Evolutionary conservation across 2,888 invertebrate species (phyloP).

Genomic region (Dynastes hyllus): DNA sequence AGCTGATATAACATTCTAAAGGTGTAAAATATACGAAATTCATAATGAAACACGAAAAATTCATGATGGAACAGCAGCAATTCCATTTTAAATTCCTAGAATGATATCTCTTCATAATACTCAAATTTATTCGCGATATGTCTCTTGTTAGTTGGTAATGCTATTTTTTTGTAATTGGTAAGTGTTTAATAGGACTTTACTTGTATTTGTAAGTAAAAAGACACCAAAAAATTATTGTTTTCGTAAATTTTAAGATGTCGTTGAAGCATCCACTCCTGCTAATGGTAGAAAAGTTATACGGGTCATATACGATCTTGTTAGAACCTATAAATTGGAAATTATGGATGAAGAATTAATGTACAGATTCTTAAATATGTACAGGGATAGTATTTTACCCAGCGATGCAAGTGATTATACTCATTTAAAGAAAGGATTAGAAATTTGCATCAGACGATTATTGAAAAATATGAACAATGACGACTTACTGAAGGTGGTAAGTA

Average conservation of each 20-base stretch:
- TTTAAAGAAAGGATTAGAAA: slow-evolving; percentile 73
- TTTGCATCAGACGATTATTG: slow-evolving; percentile 74
- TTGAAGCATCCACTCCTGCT: slow-evolving; percentile 62
- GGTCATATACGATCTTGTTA: slow-evolving; percentile 73
- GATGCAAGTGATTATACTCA: slow-evolving; percentile 63
- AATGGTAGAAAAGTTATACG: slow-evolving; percentile 71
- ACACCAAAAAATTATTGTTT: background rate
- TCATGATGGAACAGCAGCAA: no score
- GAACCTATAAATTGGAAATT: slow-evolving; percentile 71
- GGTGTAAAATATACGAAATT: no score
- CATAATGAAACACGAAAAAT: no score
- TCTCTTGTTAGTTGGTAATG: background rate
- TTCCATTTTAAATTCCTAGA: no score
- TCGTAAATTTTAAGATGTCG: slow-evolving; percentile 51
- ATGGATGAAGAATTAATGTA: slow-evolving; percentile 69
- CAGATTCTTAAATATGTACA: slow-evolving; percentile 72
- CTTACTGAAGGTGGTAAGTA: slow-evolving; percentile 69
- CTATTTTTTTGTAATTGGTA: no score
- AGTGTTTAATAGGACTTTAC: no score
- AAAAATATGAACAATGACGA: slow-evolving; percentile 72
- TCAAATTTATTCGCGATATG: no score
- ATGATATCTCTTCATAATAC: no score
- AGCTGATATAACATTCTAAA: no score
- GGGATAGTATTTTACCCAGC: slow-evolving; percentile 67
- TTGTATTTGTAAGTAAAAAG: no score